Evolutionary conservation across 2,888 invertebrate genomes (phyloP), one percentile per base, ranked within the genome.

Genomic region (Rotaria macrura): DNA sequence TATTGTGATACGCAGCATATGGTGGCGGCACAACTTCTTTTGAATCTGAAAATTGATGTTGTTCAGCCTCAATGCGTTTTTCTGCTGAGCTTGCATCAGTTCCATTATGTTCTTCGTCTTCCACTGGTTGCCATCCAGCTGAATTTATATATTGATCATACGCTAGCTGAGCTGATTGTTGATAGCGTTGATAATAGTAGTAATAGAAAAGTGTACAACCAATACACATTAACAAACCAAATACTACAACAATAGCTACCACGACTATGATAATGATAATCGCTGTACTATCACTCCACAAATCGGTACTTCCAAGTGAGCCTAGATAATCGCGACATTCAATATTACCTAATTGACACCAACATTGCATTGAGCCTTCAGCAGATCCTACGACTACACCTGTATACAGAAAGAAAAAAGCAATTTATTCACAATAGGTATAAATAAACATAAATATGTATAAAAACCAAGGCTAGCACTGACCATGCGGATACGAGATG

Each of bases 81-180:
- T 79, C 43, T 10, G 25, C 43, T 43, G 12, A 40, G 14, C 2
- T 25, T 1, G 9, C 7, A 38, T 79, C 79, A 43, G 12, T 25
- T 79, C 20, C 43, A 4, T 7, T 43, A 1, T 25, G n/a, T n/a
- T 43, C 79, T n/a, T n/a, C 79, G 34, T 79, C 79, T 3, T 6
- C 14, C 79, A 79, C n/a, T 43, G 79, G 79, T 43, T 79, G 79
- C 79, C 79, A 79, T 10, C 79, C 79, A n/a, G 79, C 79, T 10
- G 25, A 9, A 43, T 79, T 79, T 6, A 12, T 12, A 79, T 79
- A 79, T 5, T 79, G n/a, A 12, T 79, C 3, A 25, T 79, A 43
- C n/a, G 7, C 43, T 79, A 25, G 12, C 14, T 79, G 40, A 9
- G 14, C 10, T 43, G 43, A n/a, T 38, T 43, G 79, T 79, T 79